phyloP scores from a whole-genome alignment of 2,797 vertebrate genomes.

The Parauchenoglanis ngamensis region DNA sequence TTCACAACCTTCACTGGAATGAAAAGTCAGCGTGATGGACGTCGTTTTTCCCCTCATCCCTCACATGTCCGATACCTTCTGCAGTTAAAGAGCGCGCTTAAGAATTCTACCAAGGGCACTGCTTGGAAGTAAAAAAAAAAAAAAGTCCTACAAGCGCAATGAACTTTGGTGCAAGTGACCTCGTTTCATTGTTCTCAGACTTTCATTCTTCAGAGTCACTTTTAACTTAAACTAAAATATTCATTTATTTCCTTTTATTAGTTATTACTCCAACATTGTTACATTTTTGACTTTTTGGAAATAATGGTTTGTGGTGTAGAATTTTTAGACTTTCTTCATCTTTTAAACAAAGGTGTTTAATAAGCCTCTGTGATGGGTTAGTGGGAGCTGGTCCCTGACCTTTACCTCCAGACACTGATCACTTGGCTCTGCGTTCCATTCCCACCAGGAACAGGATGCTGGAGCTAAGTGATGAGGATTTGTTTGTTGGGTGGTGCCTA shows the following conservation, averaged over 20 bases:
- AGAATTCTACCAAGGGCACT: background rate
- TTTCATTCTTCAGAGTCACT: background rate
- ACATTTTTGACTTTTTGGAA: background rate
- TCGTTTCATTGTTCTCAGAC: background rate
- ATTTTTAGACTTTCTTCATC: too few species aligned
- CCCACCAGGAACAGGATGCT: background rate
- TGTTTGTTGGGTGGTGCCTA: background rate
- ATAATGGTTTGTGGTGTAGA: background rate
- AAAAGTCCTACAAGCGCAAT: background rate
- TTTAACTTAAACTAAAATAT: too few species aligned
- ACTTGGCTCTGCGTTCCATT: background rate
- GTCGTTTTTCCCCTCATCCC: background rate
- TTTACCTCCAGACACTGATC: background rate
- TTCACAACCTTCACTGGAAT: slow-evolving; percentile 10
- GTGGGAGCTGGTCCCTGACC: background rate
- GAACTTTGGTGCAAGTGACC: background rate
- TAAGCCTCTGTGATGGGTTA: background rate
- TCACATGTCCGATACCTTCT: background rate
- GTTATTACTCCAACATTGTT: too few species aligned
- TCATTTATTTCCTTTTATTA: too few species aligned
- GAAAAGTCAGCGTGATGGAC: slow-evolving; percentile 9
- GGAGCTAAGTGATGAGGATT: background rate
- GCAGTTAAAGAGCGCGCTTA: background rate
- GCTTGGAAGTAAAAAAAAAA: background rate
- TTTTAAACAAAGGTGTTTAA: background rate